Percentiles rank a stretch among this genome's conserved stretches.
These are phyloP conservation scores for Mus minutoides DNA, from an alignment of 2,797 vertebrate species.

Conservation along the genomic window DNA sequence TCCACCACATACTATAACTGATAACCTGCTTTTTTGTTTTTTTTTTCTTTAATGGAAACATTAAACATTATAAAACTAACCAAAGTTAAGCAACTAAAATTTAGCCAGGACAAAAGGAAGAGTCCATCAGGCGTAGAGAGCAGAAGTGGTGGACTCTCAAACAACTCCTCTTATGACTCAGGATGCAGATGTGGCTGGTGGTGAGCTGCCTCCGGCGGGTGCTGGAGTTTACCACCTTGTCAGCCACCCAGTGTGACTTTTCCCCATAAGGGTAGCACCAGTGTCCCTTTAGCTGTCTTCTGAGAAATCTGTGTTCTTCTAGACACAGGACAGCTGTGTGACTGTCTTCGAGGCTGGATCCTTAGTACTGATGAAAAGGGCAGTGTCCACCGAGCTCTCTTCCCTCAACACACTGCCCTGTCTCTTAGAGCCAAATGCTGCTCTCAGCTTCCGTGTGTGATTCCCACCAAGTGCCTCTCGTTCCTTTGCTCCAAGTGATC, in stretches of 20 bases:
- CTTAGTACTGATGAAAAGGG: neutral
- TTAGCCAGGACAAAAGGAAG: slow-evolving; percentile 22
- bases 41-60: neutral
- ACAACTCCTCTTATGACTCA: neutral
- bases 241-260: neutral
- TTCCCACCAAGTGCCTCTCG: slow-evolving; percentile 23
- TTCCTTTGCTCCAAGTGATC: slow-evolving; percentile 19
- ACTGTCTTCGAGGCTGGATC: neutral
- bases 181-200: neutral
- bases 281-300: neutral
- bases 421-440: neutral
- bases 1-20: neutral
- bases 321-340: neutral
- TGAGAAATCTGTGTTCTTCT: slow-evolving; percentile 5
- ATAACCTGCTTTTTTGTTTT: neutral
- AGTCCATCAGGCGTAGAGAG: neutral
- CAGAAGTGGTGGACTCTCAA: neutral
- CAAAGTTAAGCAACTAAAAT: neutral
- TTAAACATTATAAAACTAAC: slow-evolving; percentile 35
- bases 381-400: too few species aligned
- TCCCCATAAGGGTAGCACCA: neutral
- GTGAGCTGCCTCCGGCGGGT: neutral
- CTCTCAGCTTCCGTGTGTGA: neutral
- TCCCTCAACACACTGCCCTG: neutral
- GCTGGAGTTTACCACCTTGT: neutral